Evolutionary conservation across 2,113 vertebrate species (phyloP).

Genomic region (Oreochromis tanganicae): DNA sequence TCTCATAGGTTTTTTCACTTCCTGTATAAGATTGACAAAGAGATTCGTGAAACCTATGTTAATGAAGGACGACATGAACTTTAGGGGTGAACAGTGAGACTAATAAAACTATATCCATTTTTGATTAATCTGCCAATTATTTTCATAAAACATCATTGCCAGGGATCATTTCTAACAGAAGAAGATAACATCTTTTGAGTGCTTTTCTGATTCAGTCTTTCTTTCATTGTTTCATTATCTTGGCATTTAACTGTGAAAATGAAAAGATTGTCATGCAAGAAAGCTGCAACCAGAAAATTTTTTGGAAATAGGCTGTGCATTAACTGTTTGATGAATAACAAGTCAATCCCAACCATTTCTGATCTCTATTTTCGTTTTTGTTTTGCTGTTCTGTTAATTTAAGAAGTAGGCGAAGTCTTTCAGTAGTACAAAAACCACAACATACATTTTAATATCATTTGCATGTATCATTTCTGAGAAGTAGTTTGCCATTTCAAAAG

Average conservation of each 20-base stretch:
- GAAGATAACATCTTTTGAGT: not conserved
- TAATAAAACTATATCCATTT: not conserved
- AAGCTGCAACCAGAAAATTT: not conserved
- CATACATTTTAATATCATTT: not conserved
- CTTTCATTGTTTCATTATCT: not conserved
- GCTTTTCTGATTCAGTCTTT: not conserved
- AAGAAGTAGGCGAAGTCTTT: not conserved
- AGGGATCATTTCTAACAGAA: not conserved
- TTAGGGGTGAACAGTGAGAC: not conserved
- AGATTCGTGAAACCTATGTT: not conserved
- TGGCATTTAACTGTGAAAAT: not conserved
- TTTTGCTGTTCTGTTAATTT: not conserved
- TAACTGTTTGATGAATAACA: not conserved
- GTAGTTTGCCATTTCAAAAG: not conserved
- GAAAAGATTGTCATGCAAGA: not conserved
- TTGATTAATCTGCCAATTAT: not conserved
- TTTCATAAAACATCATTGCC: not conserved
- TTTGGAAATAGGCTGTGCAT: not conserved
- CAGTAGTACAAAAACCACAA: not conserved
- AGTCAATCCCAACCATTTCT: not conserved
- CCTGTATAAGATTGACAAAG: not conserved
- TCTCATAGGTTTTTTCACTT: not conserved
- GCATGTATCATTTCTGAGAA: not conserved
- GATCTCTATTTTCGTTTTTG: fast-evolving
- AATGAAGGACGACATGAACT: not conserved